Evolutionary conservation across 2,797 vertebrate species (phyloP).

Genomic region (Clamator glandarius): DNA sequence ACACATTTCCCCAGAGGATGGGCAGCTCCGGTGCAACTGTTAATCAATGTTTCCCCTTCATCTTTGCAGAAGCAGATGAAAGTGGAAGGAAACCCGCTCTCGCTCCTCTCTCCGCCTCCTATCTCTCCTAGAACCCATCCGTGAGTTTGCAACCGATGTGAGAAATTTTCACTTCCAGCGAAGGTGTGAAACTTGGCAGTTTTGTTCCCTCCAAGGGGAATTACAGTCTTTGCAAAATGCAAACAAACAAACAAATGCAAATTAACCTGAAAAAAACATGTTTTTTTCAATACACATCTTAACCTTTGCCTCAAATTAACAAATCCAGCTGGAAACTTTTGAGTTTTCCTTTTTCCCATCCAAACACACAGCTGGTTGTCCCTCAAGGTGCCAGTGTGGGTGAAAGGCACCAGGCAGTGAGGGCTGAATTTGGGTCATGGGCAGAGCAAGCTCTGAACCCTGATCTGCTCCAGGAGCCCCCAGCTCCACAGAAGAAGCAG

Average conservation of each 20-base stretch:
- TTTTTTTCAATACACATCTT: background rate
- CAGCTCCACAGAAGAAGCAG: background rate
- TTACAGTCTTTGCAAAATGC: conserved; percentile 68
- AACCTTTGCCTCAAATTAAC: conserved; percentile 55
- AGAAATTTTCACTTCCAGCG: conserved; percentile 81
- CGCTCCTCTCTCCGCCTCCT: background rate
- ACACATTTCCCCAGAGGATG: background rate
- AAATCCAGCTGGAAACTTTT: conserved; percentile 49
- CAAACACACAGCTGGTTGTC: background rate
- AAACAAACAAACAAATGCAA: conserved; percentile 70
- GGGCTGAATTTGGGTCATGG: background rate
- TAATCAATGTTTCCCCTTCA: background rate
- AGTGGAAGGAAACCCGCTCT: background rate
- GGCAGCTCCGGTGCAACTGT: background rate
- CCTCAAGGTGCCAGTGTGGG: background rate
- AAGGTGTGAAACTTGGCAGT: conserved; percentile 83
- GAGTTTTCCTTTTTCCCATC: background rate
- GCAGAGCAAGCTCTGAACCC: background rate
- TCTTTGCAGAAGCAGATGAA: conserved; percentile 6
- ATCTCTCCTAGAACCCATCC: background rate
- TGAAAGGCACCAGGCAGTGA: background rate
- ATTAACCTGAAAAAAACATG: background rate
- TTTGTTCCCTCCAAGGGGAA: conserved; percentile 72
- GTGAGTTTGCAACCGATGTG: conserved; percentile 67
- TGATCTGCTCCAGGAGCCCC: background rate